A percentile compares a stretch with the other conserved stretches of the same genome.
phyloP scores from a whole-genome alignment of 2,888 invertebrate species.

The Abscondita cerata region DNA sequence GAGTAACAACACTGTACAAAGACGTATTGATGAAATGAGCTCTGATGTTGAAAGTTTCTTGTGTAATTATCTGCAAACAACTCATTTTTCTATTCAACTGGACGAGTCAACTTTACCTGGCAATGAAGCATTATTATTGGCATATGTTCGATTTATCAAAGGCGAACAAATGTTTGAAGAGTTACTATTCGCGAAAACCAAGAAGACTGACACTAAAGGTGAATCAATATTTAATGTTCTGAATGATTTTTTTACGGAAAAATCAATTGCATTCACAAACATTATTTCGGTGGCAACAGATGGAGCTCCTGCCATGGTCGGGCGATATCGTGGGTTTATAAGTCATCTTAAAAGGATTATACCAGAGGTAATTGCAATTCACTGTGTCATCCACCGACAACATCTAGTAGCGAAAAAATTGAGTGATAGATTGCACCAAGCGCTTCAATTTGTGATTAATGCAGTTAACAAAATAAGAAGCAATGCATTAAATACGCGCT shows the following conservation, averaged over 20 bases:
- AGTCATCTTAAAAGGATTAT: slow-evolving; percentile 46
- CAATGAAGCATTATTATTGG: slow-evolving; percentile 46
- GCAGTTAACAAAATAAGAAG: slow-evolving; percentile 38
- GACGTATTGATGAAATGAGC: slow-evolving; percentile 51
- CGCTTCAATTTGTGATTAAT: slow-evolving; percentile 35
- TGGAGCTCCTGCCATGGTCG: slow-evolving; percentile 48
- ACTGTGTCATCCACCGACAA: slow-evolving; percentile 44
- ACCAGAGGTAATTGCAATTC: slow-evolving; percentile 40
- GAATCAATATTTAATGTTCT: slow-evolving; percentile 49
- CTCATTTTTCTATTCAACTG: slow-evolving; percentile 51
- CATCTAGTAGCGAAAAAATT: slow-evolving; percentile 40
- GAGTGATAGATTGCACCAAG: slow-evolving; percentile 22
- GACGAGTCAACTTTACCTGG: slow-evolving; percentile 49
- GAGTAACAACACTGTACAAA: slow-evolving; percentile 47
- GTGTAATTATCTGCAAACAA: slow-evolving; percentile 45
- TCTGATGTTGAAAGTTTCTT: slow-evolving; percentile 47
- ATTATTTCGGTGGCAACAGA: slow-evolving; percentile 48
- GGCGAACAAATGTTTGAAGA: slow-evolving; percentile 50
- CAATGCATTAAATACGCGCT: slow-evolving; percentile 38
- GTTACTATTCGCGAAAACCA: slow-evolving; percentile 49
- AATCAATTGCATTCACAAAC: slow-evolving; percentile 42
- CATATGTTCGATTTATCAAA: slow-evolving; percentile 57
- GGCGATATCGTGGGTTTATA: slow-evolving; percentile 49
- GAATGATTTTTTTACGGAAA: slow-evolving; percentile 39
- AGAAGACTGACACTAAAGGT: slow-evolving; percentile 50